These are phyloP conservation scores for Fragum fragum DNA, from an alignment of 2,888 invertebrate genomes.

Conservation along the genomic window DNA sequence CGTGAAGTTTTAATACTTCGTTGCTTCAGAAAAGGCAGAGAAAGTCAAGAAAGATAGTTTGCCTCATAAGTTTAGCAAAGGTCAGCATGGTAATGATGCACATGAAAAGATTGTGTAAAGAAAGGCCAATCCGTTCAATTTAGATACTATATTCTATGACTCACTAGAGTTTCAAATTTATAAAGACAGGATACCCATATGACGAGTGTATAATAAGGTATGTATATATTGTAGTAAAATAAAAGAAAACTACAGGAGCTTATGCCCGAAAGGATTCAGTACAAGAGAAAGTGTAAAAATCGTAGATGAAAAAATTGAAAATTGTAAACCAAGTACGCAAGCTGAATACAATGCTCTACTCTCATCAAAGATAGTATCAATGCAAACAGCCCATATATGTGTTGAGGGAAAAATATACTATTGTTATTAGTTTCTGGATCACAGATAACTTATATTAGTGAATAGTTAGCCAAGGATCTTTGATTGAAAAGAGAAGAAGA, in stretches of 20 bases:
- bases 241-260: constrained; percentile 43
- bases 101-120: neutral
- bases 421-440: constrained; percentile 31
- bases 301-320: neutral
- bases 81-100: neutral
- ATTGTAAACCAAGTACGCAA: neutral
- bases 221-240: constrained; percentile 41
- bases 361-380: constrained; percentile 29
- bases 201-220: constrained; percentile 37
- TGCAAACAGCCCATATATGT: constrained; percentile 38
- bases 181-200: constrained; percentile 36
- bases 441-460: constrained; percentile 27
- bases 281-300: constrained; percentile 9
- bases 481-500: constrained; percentile 5
- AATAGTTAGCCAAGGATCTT: constrained; percentile 15
- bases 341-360: neutral
- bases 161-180: constrained; percentile 33
- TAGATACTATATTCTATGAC: constrained; percentile 35
- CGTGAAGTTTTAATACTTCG: constrained; percentile 33
- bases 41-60: constrained; percentile 12
- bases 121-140: constrained; percentile 16
- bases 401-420: constrained; percentile 15
- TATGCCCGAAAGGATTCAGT: constrained; percentile 37
- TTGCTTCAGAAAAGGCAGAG: constrained; percentile 35
- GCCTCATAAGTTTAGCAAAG: neutral